These are phyloP conservation scores for Drosophila kuntzei DNA, from an alignment of 2,888 invertebrate genomes.

Conservation along the genomic window DNA sequence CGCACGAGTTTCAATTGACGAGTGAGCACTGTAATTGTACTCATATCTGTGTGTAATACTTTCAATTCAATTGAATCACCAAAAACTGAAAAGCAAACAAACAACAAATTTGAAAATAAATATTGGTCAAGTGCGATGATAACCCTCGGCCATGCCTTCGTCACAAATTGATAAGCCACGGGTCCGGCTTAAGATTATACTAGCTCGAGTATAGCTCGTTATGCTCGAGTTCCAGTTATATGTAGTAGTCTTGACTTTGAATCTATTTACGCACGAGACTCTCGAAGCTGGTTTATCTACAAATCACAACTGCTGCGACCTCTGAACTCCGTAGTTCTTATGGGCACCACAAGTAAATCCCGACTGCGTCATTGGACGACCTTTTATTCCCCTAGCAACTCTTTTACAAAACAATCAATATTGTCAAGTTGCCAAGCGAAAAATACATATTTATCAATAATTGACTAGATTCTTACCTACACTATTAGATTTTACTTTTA, in stretches of 20 bases:
- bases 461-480: constrained; percentile 19
- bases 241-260: constrained; percentile 63
- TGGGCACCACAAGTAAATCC: constrained; percentile 26
- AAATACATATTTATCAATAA: background rate
- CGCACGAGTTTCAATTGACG: background rate
- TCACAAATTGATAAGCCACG: constrained; percentile 45
- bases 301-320: constrained; percentile 6
- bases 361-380: constrained; percentile 34
- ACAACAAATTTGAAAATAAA: constrained; percentile 24
- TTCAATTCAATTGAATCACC: constrained; percentile 66
- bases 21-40: constrained; percentile 4
- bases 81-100: constrained; percentile 18
- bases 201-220: background rate
- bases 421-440: constrained; percentile 69
- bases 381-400: constrained; percentile 40
- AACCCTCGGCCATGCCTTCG: constrained; percentile 58
- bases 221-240: constrained; percentile 1
- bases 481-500: background rate
- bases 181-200: constrained; percentile 46
- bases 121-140: constrained; percentile 68
- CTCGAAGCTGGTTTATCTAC: constrained; percentile 12
- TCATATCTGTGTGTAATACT: constrained; percentile 44
- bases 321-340: constrained; percentile 24
- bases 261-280: constrained; percentile 62
- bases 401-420: constrained; percentile 23